Evolutionary conservation across 2,888 invertebrate genomes (phyloP).

Genomic region (Drosophila seclusa): DNA sequence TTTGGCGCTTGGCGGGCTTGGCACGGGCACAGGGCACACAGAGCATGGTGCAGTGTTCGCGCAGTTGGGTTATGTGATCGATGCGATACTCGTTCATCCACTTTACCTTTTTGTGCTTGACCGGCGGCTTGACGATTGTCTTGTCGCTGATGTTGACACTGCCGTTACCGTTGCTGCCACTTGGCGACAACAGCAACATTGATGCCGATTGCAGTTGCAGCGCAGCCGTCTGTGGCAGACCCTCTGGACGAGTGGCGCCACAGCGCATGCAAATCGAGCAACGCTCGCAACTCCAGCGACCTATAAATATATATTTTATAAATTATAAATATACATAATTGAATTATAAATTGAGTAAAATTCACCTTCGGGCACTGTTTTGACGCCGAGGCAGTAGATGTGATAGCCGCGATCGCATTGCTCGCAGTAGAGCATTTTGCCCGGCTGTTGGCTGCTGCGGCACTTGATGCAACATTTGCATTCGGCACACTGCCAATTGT

Average conservation of each 20-base stretch:
- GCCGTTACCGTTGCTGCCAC: slow-evolving; percentile 27
- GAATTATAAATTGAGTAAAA: slow-evolving; percentile 9
- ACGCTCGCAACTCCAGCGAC: slow-evolving; percentile 94
- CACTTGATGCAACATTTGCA: slow-evolving; percentile 96
- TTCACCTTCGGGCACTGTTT: slow-evolving; percentile 91
- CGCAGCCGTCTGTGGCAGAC: slow-evolving; percentile 63
- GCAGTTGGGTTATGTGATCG: slow-evolving; percentile 83
- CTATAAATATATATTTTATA: slow-evolving; percentile 78
- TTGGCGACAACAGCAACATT: slow-evolving; percentile 37
- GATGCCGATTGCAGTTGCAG: slow-evolving; percentile 2
- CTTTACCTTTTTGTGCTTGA: slow-evolving; percentile 80
- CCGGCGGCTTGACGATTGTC: slow-evolving; percentile 59
- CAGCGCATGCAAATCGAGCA: slow-evolving; percentile 90
- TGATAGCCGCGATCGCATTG: slow-evolving; percentile 97
- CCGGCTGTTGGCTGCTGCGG: slow-evolving; percentile 92
- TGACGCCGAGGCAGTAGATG: slow-evolving; percentile 94
- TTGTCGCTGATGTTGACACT: slow-evolving; percentile 43
- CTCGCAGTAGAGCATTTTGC: slow-evolving; percentile 97
- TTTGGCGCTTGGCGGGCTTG: slow-evolving; percentile 68
- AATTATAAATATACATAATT: not conserved
- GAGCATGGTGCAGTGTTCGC: slow-evolving; percentile 86
- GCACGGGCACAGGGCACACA: slow-evolving; percentile 86
- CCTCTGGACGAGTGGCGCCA: slow-evolving; percentile 86
- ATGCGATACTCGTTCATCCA: slow-evolving; percentile 84
- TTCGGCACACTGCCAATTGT: slow-evolving; percentile 97